Base-by-base conservation (phyloP, 2,888 invertebrate species). In the Brachyptera risi region DNA sequence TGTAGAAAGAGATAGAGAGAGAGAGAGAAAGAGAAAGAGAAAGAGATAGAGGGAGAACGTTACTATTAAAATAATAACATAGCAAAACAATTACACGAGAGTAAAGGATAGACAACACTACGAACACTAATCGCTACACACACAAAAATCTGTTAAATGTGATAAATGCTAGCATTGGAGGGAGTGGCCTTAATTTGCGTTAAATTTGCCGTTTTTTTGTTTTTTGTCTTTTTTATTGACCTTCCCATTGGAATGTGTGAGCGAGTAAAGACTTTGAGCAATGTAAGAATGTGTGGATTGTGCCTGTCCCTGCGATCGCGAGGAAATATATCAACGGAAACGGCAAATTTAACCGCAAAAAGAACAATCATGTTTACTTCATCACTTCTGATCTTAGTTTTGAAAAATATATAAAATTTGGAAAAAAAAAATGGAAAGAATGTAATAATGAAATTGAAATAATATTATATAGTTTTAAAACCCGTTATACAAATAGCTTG, bases 131-230 rank as follows among this genome's bases (percentile, higher is more conserved):
- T 35, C 13, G 15, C 13, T 15, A 11, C 13, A 38, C 40, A n/a
- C n/a, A 38, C 40, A n/a, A n/a, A n/a, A n/a, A n/a, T n/a, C n/a
- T n/a, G 37, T 35, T 54, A 17, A 37, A 54, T 54, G 54, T 54
- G 54, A 54, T 54, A 54, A 15, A 31, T 5, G 49, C 15, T 31
- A 17, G 24, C 50, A 17, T 11, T 51, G 19, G 50, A 31, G 24
- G 42, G 56, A 47, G 62, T 62, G 62, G 59, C 62, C 62, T 62
- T 62, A 62, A 38, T 38, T 19, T 23, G 11, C 42, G 59, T 38
- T 58, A 27, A 51, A n/a, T 42, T 59, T 59, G 59, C 59, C 42
- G 59, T 59, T 59, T 47, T 58, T 51, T 51, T 24, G n/a, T 27
- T 17, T 3, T 17, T 3, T 44, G 4, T 44, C 35, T 42, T 5